Percentiles rank a stretch among this genome's conserved stretches.
These are phyloP conservation scores for Salmo trutta DNA, from an alignment of 2,797 vertebrate species.

Conservation along the genomic window DNA sequence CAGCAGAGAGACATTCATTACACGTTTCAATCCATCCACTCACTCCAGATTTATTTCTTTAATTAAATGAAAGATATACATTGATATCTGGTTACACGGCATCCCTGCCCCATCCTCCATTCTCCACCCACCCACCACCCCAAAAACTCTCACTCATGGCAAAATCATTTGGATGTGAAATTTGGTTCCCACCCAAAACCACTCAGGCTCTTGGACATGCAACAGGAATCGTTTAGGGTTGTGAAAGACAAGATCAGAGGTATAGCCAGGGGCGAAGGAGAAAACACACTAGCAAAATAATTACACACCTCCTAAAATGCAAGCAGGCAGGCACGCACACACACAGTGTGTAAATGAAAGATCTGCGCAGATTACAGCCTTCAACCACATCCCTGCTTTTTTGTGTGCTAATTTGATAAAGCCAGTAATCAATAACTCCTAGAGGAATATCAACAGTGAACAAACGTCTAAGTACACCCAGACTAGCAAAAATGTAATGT, in stretches of 20 bases:
- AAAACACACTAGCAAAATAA: not conserved
- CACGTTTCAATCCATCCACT: not conserved
- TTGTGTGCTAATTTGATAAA: not conserved
- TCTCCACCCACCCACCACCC: not conserved
- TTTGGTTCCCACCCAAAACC: slow-evolving; percentile 46
- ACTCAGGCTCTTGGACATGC: slow-evolving; percentile 50
- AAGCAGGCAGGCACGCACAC: not conserved
- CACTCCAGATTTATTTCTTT: slow-evolving; percentile 32
- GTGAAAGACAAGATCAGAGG: slow-evolving; percentile 51
- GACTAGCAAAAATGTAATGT: not conserved
- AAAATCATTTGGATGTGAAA: slow-evolving; percentile 22
- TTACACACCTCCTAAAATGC: not conserved
- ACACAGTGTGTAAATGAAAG: slow-evolving; percentile 4
- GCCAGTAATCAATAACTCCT: not conserved
- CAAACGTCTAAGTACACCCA: not conserved
- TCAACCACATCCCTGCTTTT: not conserved
- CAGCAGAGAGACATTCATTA: not conserved
- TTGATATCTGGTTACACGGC: slow-evolving; percentile 30
- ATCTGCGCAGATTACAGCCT: not conserved
- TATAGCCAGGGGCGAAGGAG: slow-evolving; percentile 43
- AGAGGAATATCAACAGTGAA: not conserved
- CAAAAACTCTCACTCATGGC: not conserved
- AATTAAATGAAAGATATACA: slow-evolving; percentile 32
- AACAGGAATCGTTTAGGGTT: slow-evolving; percentile 53
- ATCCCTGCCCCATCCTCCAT: too few species aligned